Evolutionary conservation across 2,113 vertebrate species (phyloP).

Genomic region (Sterna hirundo): DNA sequence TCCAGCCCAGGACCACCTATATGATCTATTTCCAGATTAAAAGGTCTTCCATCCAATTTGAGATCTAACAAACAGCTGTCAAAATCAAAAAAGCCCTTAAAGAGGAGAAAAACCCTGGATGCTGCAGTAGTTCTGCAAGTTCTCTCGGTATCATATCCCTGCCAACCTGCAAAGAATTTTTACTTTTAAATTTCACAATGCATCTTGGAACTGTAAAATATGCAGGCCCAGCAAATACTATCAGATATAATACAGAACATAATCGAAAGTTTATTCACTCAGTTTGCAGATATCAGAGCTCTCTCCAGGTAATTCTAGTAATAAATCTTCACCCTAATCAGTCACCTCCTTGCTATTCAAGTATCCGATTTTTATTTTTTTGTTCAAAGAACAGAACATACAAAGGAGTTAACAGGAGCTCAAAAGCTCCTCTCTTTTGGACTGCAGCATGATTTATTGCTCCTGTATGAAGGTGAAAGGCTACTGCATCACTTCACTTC

Average conservation of each 20-base stretch:
- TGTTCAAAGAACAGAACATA: not conserved
- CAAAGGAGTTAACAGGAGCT: not conserved
- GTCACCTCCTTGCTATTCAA: not conserved
- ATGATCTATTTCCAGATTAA: not conserved
- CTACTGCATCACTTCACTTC: not conserved
- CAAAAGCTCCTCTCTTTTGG: not conserved
- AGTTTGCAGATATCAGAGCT: not conserved
- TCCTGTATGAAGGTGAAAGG: not conserved
- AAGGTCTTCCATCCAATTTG: not conserved
- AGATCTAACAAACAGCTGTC: rapidly evolving
- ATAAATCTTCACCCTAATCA: not conserved
- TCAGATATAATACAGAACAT: not conserved
- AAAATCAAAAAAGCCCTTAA: not conserved
- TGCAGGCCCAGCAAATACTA: not conserved
- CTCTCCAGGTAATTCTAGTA: not conserved
- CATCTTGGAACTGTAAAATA: not conserved
- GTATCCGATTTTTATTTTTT: not conserved
- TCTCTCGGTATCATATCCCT: not conserved
- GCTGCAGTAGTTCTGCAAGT: not conserved
- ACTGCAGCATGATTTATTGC: not conserved
- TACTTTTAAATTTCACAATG: not conserved
- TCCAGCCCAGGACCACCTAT: not conserved
- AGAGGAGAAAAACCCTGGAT: not conserved
- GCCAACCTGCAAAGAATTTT: not conserved
- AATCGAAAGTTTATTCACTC: not conserved